Evolutionary conservation across 2,888 invertebrate species (phyloP).

Genomic region (Mayetiola destructor): DNA sequence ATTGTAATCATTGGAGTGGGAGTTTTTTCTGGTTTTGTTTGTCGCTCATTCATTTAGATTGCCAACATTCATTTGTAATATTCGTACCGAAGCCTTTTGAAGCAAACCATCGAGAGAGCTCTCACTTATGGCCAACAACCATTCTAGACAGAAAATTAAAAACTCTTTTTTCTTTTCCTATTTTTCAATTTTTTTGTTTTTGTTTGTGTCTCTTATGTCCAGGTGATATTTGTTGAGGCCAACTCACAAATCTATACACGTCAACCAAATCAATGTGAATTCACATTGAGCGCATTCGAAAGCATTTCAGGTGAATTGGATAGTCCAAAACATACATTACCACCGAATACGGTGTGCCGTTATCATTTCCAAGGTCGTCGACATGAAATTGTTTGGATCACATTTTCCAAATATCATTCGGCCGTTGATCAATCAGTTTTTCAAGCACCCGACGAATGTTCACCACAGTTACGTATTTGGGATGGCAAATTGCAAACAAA

Average conservation of each 20-base stretch:
- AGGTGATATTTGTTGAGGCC: conserved; percentile 61
- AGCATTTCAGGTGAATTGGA: conserved; percentile 56
- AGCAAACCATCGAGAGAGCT: too few species aligned
- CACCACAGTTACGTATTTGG: conserved; percentile 60
- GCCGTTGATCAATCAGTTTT: conserved; percentile 50
- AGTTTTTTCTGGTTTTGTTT: too few species aligned
- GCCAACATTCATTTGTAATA: too few species aligned
- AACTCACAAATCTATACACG: conserved; percentile 61
- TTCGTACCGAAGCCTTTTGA: too few species aligned
- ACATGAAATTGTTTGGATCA: conserved; percentile 68
- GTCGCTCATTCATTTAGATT: too few species aligned
- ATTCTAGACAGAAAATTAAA: too few species aligned
- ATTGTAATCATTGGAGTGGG: too few species aligned
- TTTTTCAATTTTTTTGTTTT: too few species aligned
- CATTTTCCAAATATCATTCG: conserved; percentile 69
- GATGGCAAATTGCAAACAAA: conserved; percentile 44
- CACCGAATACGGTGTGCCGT: conserved; percentile 68
- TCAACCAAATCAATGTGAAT: conserved; percentile 59
- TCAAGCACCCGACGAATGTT: conserved; percentile 53
- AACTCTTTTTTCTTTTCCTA: too few species aligned
- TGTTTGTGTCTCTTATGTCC: not conserved
- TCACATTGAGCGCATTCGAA: conserved; percentile 59
- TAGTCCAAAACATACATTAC: conserved; percentile 62
- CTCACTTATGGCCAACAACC: too few species aligned
- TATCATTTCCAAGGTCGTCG: conserved; percentile 61